Evolutionary conservation across 2,113 vertebrate species (phyloP), one percentile per base, ranked within the genome.

Genomic region (Channa argus): DNA sequence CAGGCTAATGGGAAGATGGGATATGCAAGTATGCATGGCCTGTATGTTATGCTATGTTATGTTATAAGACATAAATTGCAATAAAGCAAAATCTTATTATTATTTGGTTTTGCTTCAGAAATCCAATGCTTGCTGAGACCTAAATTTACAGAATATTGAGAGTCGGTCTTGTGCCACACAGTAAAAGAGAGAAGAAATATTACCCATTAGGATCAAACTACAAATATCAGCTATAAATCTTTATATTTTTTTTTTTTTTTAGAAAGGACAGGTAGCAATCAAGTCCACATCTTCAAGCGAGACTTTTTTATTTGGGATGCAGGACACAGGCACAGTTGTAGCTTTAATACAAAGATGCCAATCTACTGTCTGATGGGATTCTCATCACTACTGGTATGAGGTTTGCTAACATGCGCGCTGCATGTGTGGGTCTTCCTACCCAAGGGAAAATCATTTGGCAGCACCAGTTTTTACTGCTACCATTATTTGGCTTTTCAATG

Each of bases 361-460:
- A 52, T 36, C 45, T 53, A 41, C 55, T 79, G 63, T 70, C 53
- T 60, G 45, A 46, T 73, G 68, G 59, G 49, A 77, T 49, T 66
- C 47, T 36, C 68, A 37, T 76, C 60, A 56, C n/a, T 11, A 46
- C 38, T 15, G 34, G 41, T 49, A 33, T n/a, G 24, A 12, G 38
- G 53, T 52, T 38, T 56, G 33, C 12, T 24, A 63, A 51, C 49
- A 13, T 33, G 43, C 49, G 39, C 33, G 49, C 38, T 33, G 49
- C 38, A 44, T 63, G 39, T 45, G 6, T 11, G 53, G 62, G 24
- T 3, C 38, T 38, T 65, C 33, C 59, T 6, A 49, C 5, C 3
- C 4, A 5, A 46, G 34, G 36, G 47, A 13, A 60, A 71, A 36
- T 12, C 3, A 1, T 7, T 37, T 36, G 10, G 14, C 46, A 49